phyloP scores from a whole-genome alignment of 2,888 invertebrate genomes.

The Esperia sulphurella region DNA sequence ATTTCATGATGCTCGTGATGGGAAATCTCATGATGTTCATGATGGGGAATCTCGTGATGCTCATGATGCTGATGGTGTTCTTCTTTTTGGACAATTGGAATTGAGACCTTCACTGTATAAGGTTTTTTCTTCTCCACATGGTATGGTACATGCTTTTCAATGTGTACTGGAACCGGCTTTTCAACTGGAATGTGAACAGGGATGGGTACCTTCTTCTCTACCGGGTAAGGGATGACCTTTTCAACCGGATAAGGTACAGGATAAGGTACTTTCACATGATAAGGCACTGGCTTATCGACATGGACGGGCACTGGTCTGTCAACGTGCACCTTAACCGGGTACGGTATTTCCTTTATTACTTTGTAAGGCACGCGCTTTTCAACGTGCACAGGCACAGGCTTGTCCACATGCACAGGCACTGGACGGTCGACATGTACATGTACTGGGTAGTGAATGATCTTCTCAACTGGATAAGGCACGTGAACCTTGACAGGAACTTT shows the following conservation, averaged over 20 bases:
- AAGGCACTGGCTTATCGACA: slow-evolving; percentile 88
- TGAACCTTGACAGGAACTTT: slow-evolving; percentile 85
- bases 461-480: slow-evolving; percentile 87
- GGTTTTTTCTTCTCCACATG: slow-evolving; percentile 84
- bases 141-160: slow-evolving; percentile 84
- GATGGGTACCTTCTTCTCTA: slow-evolving; percentile 82
- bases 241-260: slow-evolving; percentile 85
- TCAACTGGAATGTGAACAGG: slow-evolving; percentile 82
- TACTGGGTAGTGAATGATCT: slow-evolving; percentile 85
- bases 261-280: slow-evolving; percentile 85
- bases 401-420: slow-evolving; percentile 82
- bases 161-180: slow-evolving; percentile 80
- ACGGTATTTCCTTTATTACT: slow-evolving; percentile 84
- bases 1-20: slow-evolving; percentile 39
- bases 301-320: slow-evolving; percentile 86
- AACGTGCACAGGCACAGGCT: slow-evolving; percentile 84
- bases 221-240: slow-evolving; percentile 82
- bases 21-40: slow-evolving; percentile 38
- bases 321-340: slow-evolving; percentile 83
- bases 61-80: slow-evolving; percentile 44
- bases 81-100: slow-evolving; percentile 80
- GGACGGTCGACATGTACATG: slow-evolving; percentile 84
- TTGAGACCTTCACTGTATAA: slow-evolving; percentile 84
- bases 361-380: slow-evolving; percentile 88
- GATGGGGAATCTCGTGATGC: slow-evolving; percentile 28